Base-by-base conservation (phyloP, 2,888 invertebrate species). In the Dione juno region DNA sequence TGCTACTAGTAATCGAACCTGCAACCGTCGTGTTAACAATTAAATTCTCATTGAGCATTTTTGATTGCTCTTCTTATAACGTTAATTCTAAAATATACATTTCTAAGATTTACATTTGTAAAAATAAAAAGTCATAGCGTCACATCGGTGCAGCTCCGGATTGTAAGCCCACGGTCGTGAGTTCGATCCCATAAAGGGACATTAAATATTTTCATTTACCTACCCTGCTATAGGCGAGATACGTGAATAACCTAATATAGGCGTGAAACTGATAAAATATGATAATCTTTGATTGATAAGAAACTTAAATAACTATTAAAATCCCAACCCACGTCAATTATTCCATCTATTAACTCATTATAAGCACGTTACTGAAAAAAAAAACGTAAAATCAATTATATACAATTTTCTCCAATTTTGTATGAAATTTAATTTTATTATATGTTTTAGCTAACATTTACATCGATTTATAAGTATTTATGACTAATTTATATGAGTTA, bases 251-350 rank as follows among this genome's bases (percentile, higher is more conserved):
- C n/a, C n/a, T n/a, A n/a, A n/a, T n/a, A n/a, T 37, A 37, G 8
- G 37, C 8, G 8, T 45, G n/a, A 16, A 14, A 45, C 9, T 14
- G 21, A 28, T 10, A 45, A 10, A 43, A 10, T 0, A 43, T 59
- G 14, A 11, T 45, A 16, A 45, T 61, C 16, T 45, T 45, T 35
- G n/a, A 35, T 28, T 7, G 11, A 61, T 45, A 45, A 61, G n/a
- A 61, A 61, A 61, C 61, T 45, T 37, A 28, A 61, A 61, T 43
- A 11, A n/a, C 61, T n/a, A 45, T 45, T 28, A 45, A 61, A 61
- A 28, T 28, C n/a, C 7, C 21, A 43, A 13, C 59, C 59, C 21
- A 61, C 61, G 7, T 45, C 28, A n/a, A 61, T 45, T 45, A 45
- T 16, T 61, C 16, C 16, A 61, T 28, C 28, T 28, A 45, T 45